Evolutionary conservation across 2,113 vertebrate species (phyloP).

Genomic region (Phylloscopus trochiloides): DNA sequence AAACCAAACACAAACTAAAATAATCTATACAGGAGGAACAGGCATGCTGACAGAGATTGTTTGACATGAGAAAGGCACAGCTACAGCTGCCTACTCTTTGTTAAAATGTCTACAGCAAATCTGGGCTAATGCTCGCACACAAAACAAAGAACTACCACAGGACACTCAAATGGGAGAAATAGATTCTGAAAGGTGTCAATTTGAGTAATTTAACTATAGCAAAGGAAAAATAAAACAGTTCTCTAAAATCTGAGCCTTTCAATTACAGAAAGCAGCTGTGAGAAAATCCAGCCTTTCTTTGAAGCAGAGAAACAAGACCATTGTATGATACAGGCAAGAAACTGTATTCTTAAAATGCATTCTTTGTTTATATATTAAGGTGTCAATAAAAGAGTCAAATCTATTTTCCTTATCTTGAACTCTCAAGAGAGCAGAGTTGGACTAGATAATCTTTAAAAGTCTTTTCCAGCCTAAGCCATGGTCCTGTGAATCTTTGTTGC

Average conservation of each 20-base stretch:
- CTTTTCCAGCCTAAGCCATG: background rate
- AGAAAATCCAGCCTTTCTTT: background rate
- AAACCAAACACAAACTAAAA: constrained; percentile 19
- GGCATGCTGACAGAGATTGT: background rate
- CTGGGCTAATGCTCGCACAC: constrained; percentile 30
- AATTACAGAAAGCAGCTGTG: background rate
- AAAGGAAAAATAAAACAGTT: constrained; percentile 59
- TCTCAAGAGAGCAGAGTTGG: background rate
- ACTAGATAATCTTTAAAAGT: background rate
- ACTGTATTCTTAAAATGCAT: background rate
- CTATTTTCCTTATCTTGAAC: background rate
- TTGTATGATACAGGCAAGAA: background rate
- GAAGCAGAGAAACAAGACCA: background rate
- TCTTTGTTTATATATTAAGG: background rate
- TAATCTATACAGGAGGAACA: background rate
- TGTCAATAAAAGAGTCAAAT: background rate
- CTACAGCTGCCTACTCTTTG: constrained; percentile 47
- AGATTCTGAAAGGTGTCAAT: constrained; percentile 60
- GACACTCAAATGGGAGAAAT: constrained; percentile 42
- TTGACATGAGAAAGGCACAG: constrained; percentile 27
- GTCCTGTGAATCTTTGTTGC: background rate
- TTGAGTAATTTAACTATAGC: constrained; percentile 39
- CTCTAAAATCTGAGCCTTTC: constrained; percentile 16
- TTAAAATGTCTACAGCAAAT: constrained; percentile 44
- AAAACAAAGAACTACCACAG: constrained; percentile 56